Base-by-base conservation (phyloP, 2,113 vertebrate genomes). In the Propithecus coquereli region DNA sequence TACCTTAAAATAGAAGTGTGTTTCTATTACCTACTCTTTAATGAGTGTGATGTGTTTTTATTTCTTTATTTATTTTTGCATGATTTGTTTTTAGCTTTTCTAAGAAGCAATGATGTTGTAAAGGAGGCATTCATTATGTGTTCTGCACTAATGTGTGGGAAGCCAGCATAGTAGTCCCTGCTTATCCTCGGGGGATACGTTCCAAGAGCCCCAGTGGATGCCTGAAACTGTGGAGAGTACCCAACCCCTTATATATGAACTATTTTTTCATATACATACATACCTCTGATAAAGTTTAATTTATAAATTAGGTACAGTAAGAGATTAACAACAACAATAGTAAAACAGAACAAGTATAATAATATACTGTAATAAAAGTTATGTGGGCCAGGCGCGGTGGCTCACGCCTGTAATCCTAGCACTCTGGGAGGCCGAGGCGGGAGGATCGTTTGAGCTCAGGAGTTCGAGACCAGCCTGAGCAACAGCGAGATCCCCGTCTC, bases 1-100 rank as follows among this genome's bases (percentile, higher is more conserved):
- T 94, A 83, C 96, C 86, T 92, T 88, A 92, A 96, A 96, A 97
- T 93, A 97, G 95, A 84, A 37, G 57, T 25, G 84, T 27, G 0
- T 91, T 97, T 96, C 85, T 94, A 6, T 86, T 65, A n/a, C 54
- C 8, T 50, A 32, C 77, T 93, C 88, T 43, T 95, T 93, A 94
- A 89, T 77, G 96, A 94, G 43, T 52, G 30, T 45, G 82, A 82
- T 70, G 54, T 34, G n/a, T 85, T 90, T 54, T 76, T 50, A 16
- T 80, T n/a, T 37, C 50, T 92, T 79, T 77, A 32, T 68, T 30
- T 40, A 30, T 88, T 86, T 92, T 65, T 65, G 89, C 3, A 2
- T 50, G 65, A 68, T 73, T 81, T 88, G 91, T 68, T 91, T 81
- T 83, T 57, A 66, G 37, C 65, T 88, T 86, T 89, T 86, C 71